These are phyloP conservation scores for Nasonia longicornis DNA, from an alignment of 1,140 invertebrate genomes.

Conservation along the genomic window DNA sequence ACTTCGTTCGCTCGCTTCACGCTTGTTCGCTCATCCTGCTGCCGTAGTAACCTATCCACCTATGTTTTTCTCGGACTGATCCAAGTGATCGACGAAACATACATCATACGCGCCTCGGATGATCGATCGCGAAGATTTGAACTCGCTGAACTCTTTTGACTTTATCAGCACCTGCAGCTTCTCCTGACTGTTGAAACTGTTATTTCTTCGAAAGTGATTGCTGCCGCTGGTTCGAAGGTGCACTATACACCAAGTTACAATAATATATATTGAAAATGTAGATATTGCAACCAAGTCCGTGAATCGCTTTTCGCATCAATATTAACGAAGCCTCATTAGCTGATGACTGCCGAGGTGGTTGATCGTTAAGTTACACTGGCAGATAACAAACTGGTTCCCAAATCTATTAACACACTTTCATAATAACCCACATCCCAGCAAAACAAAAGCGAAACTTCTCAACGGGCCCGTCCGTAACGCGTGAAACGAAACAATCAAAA, in stretches of 20 bases:
- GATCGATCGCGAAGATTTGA: slow-evolving; percentile 37
- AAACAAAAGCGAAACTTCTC: slow-evolving; percentile 6
- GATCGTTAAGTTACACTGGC: background rate
- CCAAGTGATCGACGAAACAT: slow-evolving; percentile 20
- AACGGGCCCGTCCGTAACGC: background rate
- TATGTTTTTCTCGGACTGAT: slow-evolving; percentile 33
- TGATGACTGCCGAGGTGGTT: background rate
- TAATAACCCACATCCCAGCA: background rate
- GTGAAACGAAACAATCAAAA: slow-evolving; percentile 36
- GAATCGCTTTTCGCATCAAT: background rate
- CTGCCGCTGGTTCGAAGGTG: too few species aligned
- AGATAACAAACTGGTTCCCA: background rate
- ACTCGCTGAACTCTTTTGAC: slow-evolving; percentile 20
- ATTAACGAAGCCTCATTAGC: background rate
- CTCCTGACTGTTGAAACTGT: background rate
- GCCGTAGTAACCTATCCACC: slow-evolving; percentile 24
- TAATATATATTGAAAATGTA: too few species aligned
- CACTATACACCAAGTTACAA: too few species aligned
- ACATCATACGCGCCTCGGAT: background rate
- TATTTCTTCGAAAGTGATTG: too few species aligned
- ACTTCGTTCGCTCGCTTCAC: slow-evolving; percentile 3
- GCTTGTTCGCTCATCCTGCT: background rate
- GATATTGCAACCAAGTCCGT: too few species aligned
- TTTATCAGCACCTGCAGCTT: background rate
- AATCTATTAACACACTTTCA: slow-evolving; percentile 9